Percentiles rank a stretch among this genome's conserved stretches.
Evolutionary conservation across 2,888 invertebrate genomes (phyloP).

Genomic region (Ichneumon xanthorius): DNA sequence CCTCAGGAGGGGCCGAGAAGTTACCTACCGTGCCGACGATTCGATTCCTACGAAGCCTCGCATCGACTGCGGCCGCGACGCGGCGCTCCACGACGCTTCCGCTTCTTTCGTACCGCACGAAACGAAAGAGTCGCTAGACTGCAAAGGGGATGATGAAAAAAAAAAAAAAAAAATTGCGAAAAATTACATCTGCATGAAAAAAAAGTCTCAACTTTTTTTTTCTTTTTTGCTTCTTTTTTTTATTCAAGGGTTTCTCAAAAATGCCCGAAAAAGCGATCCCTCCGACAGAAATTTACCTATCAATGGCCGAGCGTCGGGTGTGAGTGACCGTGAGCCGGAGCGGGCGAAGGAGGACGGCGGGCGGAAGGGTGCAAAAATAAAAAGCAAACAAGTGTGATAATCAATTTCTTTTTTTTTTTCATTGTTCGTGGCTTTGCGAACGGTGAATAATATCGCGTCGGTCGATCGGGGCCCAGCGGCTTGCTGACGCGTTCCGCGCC

Average conservation of each 20-base stretch:
- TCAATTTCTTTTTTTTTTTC: conserved; percentile 69
- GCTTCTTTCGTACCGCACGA: conserved; percentile 53
- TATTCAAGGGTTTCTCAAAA: background rate
- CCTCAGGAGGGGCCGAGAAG: conserved; percentile 66
- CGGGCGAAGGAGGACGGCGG: background rate
- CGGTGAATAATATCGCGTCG: conserved; percentile 60
- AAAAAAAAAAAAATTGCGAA: conserved; percentile 8
- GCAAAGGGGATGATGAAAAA: background rate
- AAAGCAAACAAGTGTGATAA: conserved; percentile 68
- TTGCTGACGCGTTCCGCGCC: conserved; percentile 33
- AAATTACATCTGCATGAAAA: background rate
- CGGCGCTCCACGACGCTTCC: conserved; percentile 67
- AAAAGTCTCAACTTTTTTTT: background rate
- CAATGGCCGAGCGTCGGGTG: background rate
- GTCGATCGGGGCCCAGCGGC: conserved; percentile 26
- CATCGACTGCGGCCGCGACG: conserved; percentile 54
- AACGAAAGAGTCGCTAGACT: conserved; percentile 16
- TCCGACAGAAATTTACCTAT: background rate
- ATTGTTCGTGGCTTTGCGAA: conserved; percentile 63
- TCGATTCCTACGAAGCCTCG: conserved; percentile 22
- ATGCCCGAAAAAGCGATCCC: background rate
- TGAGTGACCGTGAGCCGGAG: conserved; percentile 24
- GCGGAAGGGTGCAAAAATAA: conserved; percentile 52
- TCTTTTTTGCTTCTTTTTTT: background rate
- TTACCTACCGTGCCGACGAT: conserved; percentile 68